Evolutionary conservation across 2,888 invertebrate genomes (phyloP), one percentile per base, ranked within the genome.

Genomic region (Amphipyra tragopoginis): DNA sequence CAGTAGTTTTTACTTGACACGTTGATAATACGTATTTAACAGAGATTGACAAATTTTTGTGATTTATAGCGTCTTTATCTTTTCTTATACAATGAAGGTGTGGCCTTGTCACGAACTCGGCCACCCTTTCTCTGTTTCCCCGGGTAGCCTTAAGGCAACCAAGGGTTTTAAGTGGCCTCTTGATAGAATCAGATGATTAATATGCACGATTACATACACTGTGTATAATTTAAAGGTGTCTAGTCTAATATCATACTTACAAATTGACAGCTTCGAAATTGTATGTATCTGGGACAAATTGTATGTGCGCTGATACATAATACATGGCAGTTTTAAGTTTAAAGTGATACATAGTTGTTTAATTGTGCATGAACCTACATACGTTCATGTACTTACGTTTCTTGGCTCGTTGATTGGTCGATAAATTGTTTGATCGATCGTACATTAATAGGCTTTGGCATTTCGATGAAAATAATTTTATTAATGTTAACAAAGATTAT

Each of bases 251-350:
- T 59, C 59, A 59, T 47, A 56, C 36, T 55, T 33, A 59, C 72
- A 59, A 61, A 73, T 72, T 62, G 44, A 44, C 36, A 67, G 48
- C 15, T 51, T 33, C 26, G 44, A 58, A 58, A 60, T 72, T 7
- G 45, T 61, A 76, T 76, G 76, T 61, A 76, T 59, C 60, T 74
- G 10, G 76, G 76, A 57, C 78, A 60, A 56, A 52, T 73, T 60
- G 48, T 54, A 67, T 52, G 54, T 50, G 57, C 63, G 60, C 39
- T 29, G 40, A 76, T 75, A 74, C 77, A 77, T 74, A 54, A 67
- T 75, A 74, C 59, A 75, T 74, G 65, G 38, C 43, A 55, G 36
- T 65, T 72, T 73, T 73, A 64, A 71, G 42, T 48, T 50, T 48
- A 21, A 45, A 72, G 15, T 44, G 36, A 39, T 51, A 65, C 47